Percentiles rank a stretch among this genome's conserved stretches.
phyloP scores from a whole-genome alignment of 2,113 vertebrate species.

The Limanda limanda region DNA sequence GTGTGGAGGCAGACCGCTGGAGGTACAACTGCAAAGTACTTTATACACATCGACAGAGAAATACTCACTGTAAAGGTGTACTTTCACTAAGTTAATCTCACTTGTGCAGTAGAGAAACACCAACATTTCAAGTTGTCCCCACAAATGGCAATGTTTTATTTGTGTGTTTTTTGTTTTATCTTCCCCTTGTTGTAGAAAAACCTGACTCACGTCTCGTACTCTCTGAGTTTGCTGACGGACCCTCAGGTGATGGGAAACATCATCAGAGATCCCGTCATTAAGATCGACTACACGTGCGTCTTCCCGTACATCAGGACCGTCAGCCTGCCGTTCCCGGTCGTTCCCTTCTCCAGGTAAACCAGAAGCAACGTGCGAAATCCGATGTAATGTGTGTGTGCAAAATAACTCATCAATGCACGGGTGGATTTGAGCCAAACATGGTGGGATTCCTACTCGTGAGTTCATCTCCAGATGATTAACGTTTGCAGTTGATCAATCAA shows the following conservation, averaged over 20 bases:
- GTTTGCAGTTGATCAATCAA: too few relatives aligned
- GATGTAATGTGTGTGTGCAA: too few relatives aligned
- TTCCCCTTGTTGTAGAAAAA: conserved; percentile 70
- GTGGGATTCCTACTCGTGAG: too few relatives aligned
- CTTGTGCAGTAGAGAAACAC: not conserved
- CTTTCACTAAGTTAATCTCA: not conserved
- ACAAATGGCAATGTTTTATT: not conserved
- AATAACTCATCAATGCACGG: too few relatives aligned
- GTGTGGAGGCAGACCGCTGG: conserved; percentile 73
- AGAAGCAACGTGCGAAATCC: not conserved
- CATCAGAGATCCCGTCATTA: conserved; percentile 73
- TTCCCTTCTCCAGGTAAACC: conserved; percentile 72
- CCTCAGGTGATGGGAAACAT: conserved; percentile 68
- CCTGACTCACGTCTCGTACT: conserved; percentile 72
- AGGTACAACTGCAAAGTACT: conserved; percentile 53
- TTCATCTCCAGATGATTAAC: too few relatives aligned
- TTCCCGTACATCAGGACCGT: conserved; percentile 74
- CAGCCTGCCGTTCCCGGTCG: conserved; percentile 72
- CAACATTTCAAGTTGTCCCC: not conserved
- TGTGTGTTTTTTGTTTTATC: not conserved
- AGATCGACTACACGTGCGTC: conserved; percentile 77
- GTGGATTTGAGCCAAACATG: too few relatives aligned
- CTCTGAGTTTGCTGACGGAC: conserved; percentile 72
- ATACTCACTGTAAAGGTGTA: not conserved
- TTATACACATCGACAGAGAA: too few relatives aligned